Conservation (phyloP, 2,113 vertebrate species). For the Tauraco erythrolophus region DNA sequence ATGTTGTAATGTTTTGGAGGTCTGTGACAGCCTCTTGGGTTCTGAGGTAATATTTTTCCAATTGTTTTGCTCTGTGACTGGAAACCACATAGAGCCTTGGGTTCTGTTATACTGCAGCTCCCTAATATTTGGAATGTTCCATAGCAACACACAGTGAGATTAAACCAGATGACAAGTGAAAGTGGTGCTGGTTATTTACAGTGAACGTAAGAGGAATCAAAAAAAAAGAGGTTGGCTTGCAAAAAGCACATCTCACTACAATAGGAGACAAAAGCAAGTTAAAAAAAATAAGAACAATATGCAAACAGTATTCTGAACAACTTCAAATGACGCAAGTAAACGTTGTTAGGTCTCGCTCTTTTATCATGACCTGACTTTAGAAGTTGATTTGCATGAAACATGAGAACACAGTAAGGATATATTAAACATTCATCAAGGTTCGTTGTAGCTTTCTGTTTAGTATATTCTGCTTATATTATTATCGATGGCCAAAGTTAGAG, state of each 20-base stretch:
- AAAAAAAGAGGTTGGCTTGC: not conserved
- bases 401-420: not conserved
- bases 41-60: slow-evolving; percentile 43
- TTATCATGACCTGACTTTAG: not conserved
- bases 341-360: not conserved
- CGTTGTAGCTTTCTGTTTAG: not conserved
- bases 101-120: not conserved
- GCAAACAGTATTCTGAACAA: not conserved
- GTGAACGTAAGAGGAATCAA: not conserved
- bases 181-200: slow-evolving; percentile 1
- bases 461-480: not conserved
- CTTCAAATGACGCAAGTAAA: not conserved
- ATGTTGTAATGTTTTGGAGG: not conserved
- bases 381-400: not conserved
- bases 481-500: not conserved
- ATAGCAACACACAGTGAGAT: slow-evolving; percentile 64
- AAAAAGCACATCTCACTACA: not conserved
- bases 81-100: not conserved
- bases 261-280: not conserved
- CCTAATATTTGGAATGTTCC: slow-evolving; percentile 74
- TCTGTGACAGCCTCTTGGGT: not conserved
- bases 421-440: not conserved
- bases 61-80: slow-evolving; percentile 21
- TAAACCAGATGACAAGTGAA: slow-evolving; percentile 41
- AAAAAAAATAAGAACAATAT: not conserved